phyloP scores from a whole-genome alignment of 2,797 vertebrate species.

The Phoxinus dragarum region DNA sequence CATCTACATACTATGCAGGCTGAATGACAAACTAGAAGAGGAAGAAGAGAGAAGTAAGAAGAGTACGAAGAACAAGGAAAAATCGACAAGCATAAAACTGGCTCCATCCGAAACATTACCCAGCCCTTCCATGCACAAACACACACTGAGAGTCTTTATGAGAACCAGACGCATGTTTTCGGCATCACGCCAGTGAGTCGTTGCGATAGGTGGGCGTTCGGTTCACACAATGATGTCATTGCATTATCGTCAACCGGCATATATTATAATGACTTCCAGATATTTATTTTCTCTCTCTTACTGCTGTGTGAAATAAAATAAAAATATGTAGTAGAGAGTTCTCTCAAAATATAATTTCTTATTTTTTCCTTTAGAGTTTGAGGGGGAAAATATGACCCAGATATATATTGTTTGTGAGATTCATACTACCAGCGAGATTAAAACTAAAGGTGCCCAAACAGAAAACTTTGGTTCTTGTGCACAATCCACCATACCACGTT shows the following conservation, averaged over 20 bases:
- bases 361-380: background rate
- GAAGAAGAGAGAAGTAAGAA: slow-evolving; percentile 26
- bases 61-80: slow-evolving; percentile 27
- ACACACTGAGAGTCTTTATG: slow-evolving; percentile 27
- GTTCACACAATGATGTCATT: slow-evolving; percentile 39
- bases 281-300: background rate
- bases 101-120: slow-evolving; percentile 17
- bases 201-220: slow-evolving; percentile 2
- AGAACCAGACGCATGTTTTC: slow-evolving; percentile 22
- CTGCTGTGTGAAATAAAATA: background rate
- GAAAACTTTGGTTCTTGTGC: background rate
- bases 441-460: background rate
- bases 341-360: background rate
- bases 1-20: slow-evolving; percentile 75
- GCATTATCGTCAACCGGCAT: background rate
- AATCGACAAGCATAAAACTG: slow-evolving; percentile 9
- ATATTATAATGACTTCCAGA: slow-evolving; percentile 40
- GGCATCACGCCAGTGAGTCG: background rate
- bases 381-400: background rate
- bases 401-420: background rate
- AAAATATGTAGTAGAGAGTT: background rate
- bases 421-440: background rate
- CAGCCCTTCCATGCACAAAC: slow-evolving; percentile 13
- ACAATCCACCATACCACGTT: background rate
- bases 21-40: slow-evolving; percentile 76